A percentile compares a stretch with the other conserved stretches of the same genome.
phyloP scores from a whole-genome alignment of 2,888 invertebrate genomes.

The Ctena decussata region DNA sequence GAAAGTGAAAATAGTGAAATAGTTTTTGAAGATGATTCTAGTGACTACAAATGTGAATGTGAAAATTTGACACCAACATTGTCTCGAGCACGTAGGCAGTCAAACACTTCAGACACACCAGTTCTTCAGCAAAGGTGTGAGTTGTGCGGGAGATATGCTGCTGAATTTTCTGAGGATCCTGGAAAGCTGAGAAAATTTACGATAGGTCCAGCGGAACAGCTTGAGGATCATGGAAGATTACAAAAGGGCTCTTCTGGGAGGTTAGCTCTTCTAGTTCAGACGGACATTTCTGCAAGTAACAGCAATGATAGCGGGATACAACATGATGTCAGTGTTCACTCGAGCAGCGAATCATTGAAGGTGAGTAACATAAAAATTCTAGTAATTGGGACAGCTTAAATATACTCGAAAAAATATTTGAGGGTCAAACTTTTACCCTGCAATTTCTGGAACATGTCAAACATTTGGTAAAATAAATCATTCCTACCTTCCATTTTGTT shows the following conservation, averaged over 20 bases:
- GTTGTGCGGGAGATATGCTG: neutral
- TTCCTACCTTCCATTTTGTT: too few species aligned
- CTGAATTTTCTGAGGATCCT: neutral
- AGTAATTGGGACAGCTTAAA: too few species aligned
- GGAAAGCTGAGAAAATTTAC: neutral
- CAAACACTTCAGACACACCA: neutral
- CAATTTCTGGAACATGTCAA: too few species aligned
- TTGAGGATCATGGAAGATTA: neutral
- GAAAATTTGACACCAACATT: slow-evolving; percentile 17
- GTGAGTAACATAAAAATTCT: slow-evolving; percentile 54
- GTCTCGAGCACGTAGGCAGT: neutral
- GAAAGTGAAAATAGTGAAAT: slow-evolving; percentile 49
- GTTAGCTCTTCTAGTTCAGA: slow-evolving; percentile 58
- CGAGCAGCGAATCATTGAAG: slow-evolving; percentile 80
- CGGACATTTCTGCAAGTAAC: slow-evolving; percentile 79
- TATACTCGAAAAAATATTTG: too few species aligned
- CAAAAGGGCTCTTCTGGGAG: slow-evolving; percentile 53
- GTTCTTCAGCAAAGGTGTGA: slow-evolving; percentile 1
- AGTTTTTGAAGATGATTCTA: neutral
- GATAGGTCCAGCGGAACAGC: neutral
- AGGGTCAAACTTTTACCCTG: too few species aligned
- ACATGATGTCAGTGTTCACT: slow-evolving; percentile 77
- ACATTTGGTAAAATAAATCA: too few species aligned
- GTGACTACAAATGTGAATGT: slow-evolving; percentile 2
- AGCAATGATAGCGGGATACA: slow-evolving; percentile 84